phyloP scores from a whole-genome alignment of 2,113 vertebrate genomes.

The Rousettus leschenaultii region DNA sequence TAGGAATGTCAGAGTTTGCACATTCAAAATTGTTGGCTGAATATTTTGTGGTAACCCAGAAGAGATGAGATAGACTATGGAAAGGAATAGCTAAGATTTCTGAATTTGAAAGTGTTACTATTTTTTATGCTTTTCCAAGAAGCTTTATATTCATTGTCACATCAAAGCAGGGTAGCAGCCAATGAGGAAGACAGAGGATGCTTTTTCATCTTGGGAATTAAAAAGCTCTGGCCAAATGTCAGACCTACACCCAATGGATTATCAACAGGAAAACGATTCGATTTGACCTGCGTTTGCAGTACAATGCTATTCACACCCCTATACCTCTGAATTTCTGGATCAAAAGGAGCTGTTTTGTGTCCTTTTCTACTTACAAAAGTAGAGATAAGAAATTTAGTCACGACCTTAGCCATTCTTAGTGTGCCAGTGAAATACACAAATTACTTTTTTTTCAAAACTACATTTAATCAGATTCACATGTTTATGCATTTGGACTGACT shows the following conservation, averaged over 20 bases:
- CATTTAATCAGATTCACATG: not conserved
- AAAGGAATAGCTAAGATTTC: not conserved
- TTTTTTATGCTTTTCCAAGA: not conserved
- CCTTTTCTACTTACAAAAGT: not conserved
- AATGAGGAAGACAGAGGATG: not conserved
- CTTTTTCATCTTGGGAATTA: not conserved
- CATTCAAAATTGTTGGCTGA: not conserved
- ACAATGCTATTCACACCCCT: not conserved
- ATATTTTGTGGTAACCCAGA: not conserved
- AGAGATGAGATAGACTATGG: not conserved
- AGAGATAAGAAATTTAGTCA: not conserved
- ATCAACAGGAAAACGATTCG: not conserved
- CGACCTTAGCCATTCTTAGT: not conserved
- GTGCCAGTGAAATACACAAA: not conserved
- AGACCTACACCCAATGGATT: not conserved
- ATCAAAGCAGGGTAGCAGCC: not conserved
- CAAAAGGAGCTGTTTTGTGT: not conserved
- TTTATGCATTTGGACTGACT: not conserved
- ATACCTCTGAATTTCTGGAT: not conserved
- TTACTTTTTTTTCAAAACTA: not conserved
- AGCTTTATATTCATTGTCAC: not conserved
- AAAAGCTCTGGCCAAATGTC: not conserved
- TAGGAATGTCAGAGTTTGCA: not conserved
- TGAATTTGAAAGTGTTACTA: not conserved
- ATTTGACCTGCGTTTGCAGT: not conserved